Percentiles rank a stretch among this genome's conserved stretches.
These are phyloP conservation scores for Ptychochromis oligacanthus DNA, from an alignment of 2,113 vertebrate genomes.

Conservation along the genomic window DNA sequence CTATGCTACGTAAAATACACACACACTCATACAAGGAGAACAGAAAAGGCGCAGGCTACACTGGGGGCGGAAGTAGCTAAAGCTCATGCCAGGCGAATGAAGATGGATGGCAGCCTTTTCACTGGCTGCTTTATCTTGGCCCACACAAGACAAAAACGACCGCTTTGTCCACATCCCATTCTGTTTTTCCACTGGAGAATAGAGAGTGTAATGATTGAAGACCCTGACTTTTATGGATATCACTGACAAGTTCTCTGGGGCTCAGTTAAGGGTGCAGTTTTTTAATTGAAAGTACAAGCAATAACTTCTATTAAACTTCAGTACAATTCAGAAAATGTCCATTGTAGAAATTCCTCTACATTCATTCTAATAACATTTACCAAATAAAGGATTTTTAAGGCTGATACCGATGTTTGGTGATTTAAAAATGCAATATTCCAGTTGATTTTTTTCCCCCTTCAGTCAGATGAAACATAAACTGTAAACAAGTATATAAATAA, in stretches of 20 bases:
- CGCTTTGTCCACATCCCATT: conserved; percentile 52
- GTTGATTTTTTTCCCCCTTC: too few relatives aligned
- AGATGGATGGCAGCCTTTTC: conserved; percentile 81
- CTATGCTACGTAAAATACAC: conserved; percentile 29
- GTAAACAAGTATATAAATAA: too few relatives aligned
- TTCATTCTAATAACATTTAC: not conserved
- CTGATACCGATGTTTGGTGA: not conserved
- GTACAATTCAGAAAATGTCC: not conserved
- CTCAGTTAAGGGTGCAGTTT: conserved; percentile 12
- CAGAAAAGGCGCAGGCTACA: conserved; percentile 59
- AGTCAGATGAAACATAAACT: too few relatives aligned
- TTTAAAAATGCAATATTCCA: not conserved
- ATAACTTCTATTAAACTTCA: not conserved
- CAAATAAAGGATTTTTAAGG: not conserved
- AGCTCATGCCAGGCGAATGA: conserved; percentile 73
- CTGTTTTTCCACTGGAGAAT: conserved; percentile 46
- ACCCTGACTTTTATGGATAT: conserved; percentile 72
- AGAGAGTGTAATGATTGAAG: conserved; percentile 56
- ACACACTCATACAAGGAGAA: conserved; percentile 26
- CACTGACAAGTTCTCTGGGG: conserved; percentile 35
- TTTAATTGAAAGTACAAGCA: conserved; percentile 39
- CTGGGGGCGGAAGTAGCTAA: conserved; percentile 65
- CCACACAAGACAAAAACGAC: conserved; percentile 65
- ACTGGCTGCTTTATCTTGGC: conserved; percentile 66
- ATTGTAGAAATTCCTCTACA: not conserved